These are phyloP conservation scores for Caradrina clavipalpis DNA, from an alignment of 2,888 invertebrate species.

Conservation along the genomic window DNA sequence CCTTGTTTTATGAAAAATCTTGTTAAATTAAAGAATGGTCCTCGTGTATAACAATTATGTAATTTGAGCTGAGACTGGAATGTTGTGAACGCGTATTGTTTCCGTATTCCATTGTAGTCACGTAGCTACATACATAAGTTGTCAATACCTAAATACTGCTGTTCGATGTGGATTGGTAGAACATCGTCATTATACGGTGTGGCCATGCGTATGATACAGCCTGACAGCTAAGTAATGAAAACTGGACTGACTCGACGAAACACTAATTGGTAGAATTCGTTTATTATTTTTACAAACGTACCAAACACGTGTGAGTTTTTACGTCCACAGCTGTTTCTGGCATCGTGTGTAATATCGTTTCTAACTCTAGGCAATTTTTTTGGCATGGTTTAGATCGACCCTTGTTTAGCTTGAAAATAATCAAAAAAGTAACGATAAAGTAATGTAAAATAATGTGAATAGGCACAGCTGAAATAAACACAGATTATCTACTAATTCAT, in stretches of 20 bases:
- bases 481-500: conserved; percentile 16
- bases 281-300: conserved; percentile 12
- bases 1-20: not conserved
- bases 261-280: conserved; percentile 34
- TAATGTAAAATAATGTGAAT: not conserved
- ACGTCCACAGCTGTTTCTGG: not conserved
- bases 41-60: not conserved
- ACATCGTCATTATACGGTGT: conserved; percentile 63
- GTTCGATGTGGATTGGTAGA: conserved; percentile 34
- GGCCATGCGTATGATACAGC: conserved; percentile 66
- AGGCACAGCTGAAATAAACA: not conserved
- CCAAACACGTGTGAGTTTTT: not conserved
- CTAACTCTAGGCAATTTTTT: not conserved
- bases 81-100: too few species aligned
- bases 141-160: conserved; percentile 8
- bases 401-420: not conserved
- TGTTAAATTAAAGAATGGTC: not conserved
- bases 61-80: too few species aligned
- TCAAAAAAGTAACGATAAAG: not conserved
- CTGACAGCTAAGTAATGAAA: conserved; percentile 67
- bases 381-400: not conserved
- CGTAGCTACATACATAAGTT: conserved; percentile 3
- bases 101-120: too few species aligned
- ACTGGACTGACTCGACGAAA: conserved; percentile 36
- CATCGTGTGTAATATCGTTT: not conserved